A percentile compares a stretch with the other conserved stretches of the same genome.
Conservation (phyloP, 2,888 invertebrate genomes). For the Bombyx huttoni region DNA sequence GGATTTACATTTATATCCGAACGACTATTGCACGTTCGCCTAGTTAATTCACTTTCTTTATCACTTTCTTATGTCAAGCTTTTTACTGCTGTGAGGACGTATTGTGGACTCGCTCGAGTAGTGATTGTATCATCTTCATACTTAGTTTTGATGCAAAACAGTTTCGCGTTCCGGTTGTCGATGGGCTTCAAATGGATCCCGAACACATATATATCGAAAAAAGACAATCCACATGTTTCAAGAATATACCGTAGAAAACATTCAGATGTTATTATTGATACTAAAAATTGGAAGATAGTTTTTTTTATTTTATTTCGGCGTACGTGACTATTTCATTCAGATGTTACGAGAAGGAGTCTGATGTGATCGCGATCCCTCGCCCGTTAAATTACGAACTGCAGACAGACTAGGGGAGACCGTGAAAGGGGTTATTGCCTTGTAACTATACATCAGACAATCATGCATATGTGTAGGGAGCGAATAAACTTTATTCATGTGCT, state of each 20-base stretch:
- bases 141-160: background rate
- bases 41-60: background rate
- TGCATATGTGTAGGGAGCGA: conserved; percentile 62
- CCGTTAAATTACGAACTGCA: conserved; percentile 63
- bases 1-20: background rate
- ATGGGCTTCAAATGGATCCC: no score
- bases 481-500: conserved; percentile 68
- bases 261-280: background rate
- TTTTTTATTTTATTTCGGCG: background rate
- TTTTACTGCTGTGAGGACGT: background rate
- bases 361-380: conserved; percentile 52
- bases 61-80: background rate
- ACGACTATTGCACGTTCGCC: background rate
- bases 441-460: conserved; percentile 45
- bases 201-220: no score
- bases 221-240: no score
- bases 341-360: conserved; percentile 13
- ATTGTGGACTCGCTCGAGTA: background rate
- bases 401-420: conserved; percentile 53
- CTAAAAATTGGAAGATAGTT: background rate
- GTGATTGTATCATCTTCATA: background rate
- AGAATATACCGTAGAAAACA: no score
- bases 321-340: background rate
- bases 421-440: conserved; percentile 67
- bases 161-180: no score